Conservation (phyloP, 2,888 invertebrate species). For the Chironomus tentans region DNA sequence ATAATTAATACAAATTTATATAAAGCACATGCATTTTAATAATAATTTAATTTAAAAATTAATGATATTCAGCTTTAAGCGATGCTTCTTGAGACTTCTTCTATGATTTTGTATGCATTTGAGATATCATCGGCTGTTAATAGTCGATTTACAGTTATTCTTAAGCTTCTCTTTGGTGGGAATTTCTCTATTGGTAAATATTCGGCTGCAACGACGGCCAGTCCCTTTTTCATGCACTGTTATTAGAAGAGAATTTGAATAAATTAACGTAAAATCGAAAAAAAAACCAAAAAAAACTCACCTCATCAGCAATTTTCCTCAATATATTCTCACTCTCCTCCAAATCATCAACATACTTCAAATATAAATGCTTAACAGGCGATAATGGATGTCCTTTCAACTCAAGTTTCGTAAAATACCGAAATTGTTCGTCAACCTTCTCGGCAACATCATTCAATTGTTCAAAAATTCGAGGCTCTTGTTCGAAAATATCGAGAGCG, state of each 20-base stretch:
- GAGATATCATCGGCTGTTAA: constrained; percentile 55
- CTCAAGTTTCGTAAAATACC: constrained; percentile 43
- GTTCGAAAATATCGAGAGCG: constrained; percentile 65
- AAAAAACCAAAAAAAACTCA: constrained; percentile 29
- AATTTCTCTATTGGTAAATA: constrained; percentile 59
- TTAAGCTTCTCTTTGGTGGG: constrained; percentile 61
- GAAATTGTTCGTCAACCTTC: constrained; percentile 48
- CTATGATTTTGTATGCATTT: constrained; percentile 40
- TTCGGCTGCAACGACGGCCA: constrained; percentile 60
- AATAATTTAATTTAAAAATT: too few relatives aligned
- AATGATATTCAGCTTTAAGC: neutral
- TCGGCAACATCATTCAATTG: constrained; percentile 51
- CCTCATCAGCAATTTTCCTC: constrained; percentile 51
- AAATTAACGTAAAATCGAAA: too few relatives aligned
- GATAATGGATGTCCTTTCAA: constrained; percentile 54
- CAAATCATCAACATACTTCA: constrained; percentile 46
- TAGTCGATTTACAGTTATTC: constrained; percentile 58
- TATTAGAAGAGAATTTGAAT: constrained; percentile 28
- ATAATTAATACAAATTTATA: too few relatives aligned
- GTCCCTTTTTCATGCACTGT: constrained; percentile 53
- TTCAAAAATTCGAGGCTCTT: constrained; percentile 52
- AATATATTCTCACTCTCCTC: constrained; percentile 48
- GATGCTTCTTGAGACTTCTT: constrained; percentile 39
- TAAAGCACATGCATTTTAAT: too few relatives aligned
- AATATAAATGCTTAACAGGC: constrained; percentile 66